Evolutionary conservation across 2,797 vertebrate genomes (phyloP).

Genomic region (Phoebastria nigripes): DNA sequence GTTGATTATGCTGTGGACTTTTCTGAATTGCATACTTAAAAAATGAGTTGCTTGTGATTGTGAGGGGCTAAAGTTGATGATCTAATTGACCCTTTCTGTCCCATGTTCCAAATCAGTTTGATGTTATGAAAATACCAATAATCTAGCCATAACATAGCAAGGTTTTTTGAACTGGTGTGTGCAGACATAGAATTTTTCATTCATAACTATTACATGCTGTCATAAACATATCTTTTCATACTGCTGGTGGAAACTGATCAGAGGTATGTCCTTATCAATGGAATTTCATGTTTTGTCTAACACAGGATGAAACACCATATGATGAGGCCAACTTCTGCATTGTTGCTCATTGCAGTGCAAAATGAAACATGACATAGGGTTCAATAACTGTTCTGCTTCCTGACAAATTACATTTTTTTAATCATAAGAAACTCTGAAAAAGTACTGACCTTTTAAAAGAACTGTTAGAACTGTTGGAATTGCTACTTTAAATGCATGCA

Average conservation of each 20-base stretch:
- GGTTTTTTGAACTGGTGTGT: background rate
- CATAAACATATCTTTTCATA: background rate
- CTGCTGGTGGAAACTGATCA: background rate
- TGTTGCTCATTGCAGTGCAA: background rate
- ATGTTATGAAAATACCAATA: background rate
- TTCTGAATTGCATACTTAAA: background rate
- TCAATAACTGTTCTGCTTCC: background rate
- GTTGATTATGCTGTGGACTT: background rate
- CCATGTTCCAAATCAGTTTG: background rate
- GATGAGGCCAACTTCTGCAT: background rate
- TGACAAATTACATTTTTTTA: background rate
- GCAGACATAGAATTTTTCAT: background rate
- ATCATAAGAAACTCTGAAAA: background rate
- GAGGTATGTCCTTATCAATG: background rate
- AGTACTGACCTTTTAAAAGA: background rate
- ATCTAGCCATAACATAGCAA: background rate
- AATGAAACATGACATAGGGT: background rate
- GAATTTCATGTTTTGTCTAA: background rate
- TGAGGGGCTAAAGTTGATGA: background rate
- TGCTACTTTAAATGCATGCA: background rate
- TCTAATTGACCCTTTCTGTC: background rate
- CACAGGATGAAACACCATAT: accelerated
- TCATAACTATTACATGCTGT: background rate
- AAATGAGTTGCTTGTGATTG: background rate
- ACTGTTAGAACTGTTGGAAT: background rate